Evolutionary conservation across 2,888 invertebrate species (phyloP).

Genomic region (Rugalucina vietnamica): DNA sequence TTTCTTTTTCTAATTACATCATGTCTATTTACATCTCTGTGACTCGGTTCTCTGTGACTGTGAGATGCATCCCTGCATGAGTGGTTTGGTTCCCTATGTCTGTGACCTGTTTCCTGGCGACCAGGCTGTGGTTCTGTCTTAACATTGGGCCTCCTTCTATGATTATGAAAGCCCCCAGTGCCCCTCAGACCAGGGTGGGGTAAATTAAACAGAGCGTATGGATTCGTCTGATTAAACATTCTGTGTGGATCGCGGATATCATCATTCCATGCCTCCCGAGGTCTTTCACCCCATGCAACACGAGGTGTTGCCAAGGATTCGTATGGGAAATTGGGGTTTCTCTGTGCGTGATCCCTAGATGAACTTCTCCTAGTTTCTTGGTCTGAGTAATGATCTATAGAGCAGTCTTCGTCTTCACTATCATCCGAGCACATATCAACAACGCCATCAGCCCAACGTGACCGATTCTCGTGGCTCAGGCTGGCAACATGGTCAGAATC

Average conservation of each 20-base stretch:
- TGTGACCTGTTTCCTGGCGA: neutral
- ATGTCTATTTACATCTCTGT: neutral
- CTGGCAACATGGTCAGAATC: slow-evolving; percentile 48
- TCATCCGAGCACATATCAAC: slow-evolving; percentile 65
- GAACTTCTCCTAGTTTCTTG: slow-evolving; percentile 3
- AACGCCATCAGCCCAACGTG: slow-evolving; percentile 41
- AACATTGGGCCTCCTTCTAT: neutral
- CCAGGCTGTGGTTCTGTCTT: neutral
- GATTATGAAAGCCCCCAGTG: neutral
- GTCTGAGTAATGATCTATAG: neutral
- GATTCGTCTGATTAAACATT: slow-evolving; percentile 70
- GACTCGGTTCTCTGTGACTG: neutral
- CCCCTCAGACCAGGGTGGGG: slow-evolving; percentile 55
- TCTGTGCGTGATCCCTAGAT: neutral
- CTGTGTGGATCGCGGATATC: slow-evolving; percentile 37
- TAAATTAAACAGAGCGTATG: slow-evolving; percentile 74
- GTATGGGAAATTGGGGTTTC: slow-evolving; percentile 55
- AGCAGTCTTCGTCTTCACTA: slow-evolving; percentile 56
- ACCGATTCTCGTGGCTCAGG: slow-evolving; percentile 23
- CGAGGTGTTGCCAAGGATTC: slow-evolving; percentile 49
- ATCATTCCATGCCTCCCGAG: slow-evolving; percentile 56
- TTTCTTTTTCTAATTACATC: neutral
- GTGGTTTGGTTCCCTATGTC: neutral
- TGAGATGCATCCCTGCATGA: neutral
- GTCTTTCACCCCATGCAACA: slow-evolving; percentile 55